Conservation (phyloP, 2,113 vertebrate genomes). For the Burhinus oedicnemus region DNA sequence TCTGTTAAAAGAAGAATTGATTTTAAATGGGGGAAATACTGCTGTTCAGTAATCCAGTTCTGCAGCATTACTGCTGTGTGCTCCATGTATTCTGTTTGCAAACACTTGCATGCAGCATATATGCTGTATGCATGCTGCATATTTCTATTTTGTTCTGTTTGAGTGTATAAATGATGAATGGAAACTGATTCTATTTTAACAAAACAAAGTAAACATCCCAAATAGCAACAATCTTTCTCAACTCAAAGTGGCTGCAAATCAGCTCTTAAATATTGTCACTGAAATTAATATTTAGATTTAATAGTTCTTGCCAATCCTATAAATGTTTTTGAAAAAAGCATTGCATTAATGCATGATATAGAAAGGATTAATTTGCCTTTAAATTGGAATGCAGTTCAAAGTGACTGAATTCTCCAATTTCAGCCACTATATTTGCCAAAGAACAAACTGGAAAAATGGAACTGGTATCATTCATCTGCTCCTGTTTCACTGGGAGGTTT, state of each 20-base stretch:
- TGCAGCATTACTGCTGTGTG: slow-evolving; percentile 12
- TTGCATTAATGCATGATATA: slow-evolving; percentile 83
- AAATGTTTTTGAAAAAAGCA: slow-evolving; percentile 74
- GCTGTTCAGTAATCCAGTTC: not conserved
- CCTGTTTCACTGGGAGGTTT: slow-evolving; percentile 45
- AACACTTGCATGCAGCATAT: not conserved
- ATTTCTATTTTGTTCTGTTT: not conserved
- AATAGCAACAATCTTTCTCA: slow-evolving; percentile 17
- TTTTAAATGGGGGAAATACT: not conserved
- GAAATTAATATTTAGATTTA: slow-evolving; percentile 71
- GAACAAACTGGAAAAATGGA: slow-evolving; percentile 80
- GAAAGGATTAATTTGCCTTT: slow-evolving; percentile 79
- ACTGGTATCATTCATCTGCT: slow-evolving; percentile 81
- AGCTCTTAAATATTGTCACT: slow-evolving; percentile 76
- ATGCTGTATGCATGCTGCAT: not conserved
- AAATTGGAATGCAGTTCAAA: slow-evolving; percentile 83
- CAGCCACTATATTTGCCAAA: slow-evolving; percentile 80
- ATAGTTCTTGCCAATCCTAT: slow-evolving; percentile 70
- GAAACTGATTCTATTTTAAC: not conserved
- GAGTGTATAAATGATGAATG: not conserved
- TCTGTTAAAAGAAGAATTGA: not conserved
- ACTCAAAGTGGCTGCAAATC: slow-evolving; percentile 88
- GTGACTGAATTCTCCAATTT: slow-evolving; percentile 80
- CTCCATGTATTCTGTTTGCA: not conserved
- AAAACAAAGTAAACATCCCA: not conserved